Evolutionary conservation across 2,888 invertebrate species (phyloP), one percentile per base, ranked within the genome.

Genomic region (Pachliopta kotzebuea): DNA sequence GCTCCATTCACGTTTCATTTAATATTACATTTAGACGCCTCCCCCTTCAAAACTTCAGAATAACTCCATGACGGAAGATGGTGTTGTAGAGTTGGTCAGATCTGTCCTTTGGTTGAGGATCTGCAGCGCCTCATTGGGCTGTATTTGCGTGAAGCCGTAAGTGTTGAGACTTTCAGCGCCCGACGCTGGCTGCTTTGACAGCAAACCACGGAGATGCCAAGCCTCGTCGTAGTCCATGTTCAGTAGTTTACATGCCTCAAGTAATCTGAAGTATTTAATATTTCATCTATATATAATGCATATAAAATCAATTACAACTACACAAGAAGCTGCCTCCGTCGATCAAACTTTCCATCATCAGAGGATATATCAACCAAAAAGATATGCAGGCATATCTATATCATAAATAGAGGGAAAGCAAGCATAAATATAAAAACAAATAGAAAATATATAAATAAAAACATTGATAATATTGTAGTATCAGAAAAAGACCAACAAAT

Each of bases 201-300:
- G 78, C 0, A 94, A 92, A 67, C 95, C 94, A 49, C 95, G 93
- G 20, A 98, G 86, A 4, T 97, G 90, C 56, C 96, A 90, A 0
- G 97, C 96, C 49, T 96, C 95, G 0, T 97, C 97, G 73, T 94
- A 93, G 55, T 95, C 93, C 73, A 97, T 85, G 73, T 95, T 96
- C 50, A 98, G 85, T 52, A 98, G 86, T 70, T 93, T 93, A 79
- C 95, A 95, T 0, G 96, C 94, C 80, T 97, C 97, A 68, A 94
- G 88, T 50, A 96, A 88, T 75, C 96, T 96, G 79, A 17, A 67
- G 37, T 37, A 37, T 37, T 37, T 17, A 37, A 37, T 11, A 17
- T 37, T 11, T 11, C 14, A 31, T 31, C 11, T 11, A 8, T 9
- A 31, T 11, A 1, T 1, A 11, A 31, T n/a, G 11, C 11, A 9